phyloP scores from a whole-genome alignment of 2,113 vertebrate species.

The Lycaon pictus region DNA sequence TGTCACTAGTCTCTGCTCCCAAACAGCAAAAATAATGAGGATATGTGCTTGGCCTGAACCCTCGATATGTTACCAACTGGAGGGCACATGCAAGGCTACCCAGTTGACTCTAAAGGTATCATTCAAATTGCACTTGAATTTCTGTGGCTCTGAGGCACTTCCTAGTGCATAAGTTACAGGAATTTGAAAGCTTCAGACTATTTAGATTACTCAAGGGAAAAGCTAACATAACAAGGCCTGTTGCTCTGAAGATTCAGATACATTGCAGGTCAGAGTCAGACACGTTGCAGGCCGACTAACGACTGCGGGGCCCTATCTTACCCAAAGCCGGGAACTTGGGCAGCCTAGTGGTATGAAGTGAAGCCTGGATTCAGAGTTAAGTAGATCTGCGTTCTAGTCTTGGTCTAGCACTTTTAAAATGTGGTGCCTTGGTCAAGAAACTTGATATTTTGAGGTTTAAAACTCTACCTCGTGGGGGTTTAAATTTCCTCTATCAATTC shows the following conservation, averaged over 20 bases:
- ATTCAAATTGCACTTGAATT: conserved; percentile 72
- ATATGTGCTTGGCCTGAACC: conserved; percentile 83
- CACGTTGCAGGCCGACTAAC: background rate
- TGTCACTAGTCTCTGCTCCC: conserved; percentile 74
- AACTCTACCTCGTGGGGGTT: background rate
- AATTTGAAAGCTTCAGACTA: conserved; percentile 47
- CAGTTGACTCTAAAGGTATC: conserved; percentile 86
- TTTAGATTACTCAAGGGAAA: conserved; percentile 41
- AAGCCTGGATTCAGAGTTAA: background rate
- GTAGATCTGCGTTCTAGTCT: background rate
- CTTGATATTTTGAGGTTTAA: background rate
- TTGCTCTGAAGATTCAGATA: background rate
- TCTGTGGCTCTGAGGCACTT: conserved; percentile 42
- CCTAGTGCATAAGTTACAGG: conserved; percentile 30
- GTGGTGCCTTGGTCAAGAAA: background rate
- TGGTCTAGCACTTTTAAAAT: background rate
- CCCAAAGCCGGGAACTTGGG: background rate
- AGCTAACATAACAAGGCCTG: background rate
- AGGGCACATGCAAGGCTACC: conserved; percentile 84
- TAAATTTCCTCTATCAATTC: background rate
- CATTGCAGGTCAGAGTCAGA: background rate
- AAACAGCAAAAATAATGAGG: conserved; percentile 81
- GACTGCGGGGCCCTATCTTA: background rate
- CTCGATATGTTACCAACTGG: conserved; percentile 84
- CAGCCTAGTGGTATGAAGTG: background rate